Evolutionary conservation across 2,113 vertebrate genomes (phyloP).

Genomic region (Pungitius pungitius): DNA sequence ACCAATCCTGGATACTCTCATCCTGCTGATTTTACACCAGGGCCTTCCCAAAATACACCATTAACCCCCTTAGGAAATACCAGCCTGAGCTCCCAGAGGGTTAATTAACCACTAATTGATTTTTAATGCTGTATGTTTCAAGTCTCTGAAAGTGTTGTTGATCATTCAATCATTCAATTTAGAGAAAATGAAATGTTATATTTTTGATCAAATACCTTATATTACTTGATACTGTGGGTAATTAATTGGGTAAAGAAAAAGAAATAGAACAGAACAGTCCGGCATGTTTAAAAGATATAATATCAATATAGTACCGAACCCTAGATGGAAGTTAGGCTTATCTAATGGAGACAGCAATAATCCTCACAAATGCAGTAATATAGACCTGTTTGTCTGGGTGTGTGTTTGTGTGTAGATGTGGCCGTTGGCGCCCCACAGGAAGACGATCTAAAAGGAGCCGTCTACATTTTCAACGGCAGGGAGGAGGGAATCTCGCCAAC

Average conservation of each 20-base stretch:
- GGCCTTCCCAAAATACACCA: not conserved
- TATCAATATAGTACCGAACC: not conserved
- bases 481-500: conserved; percentile 62
- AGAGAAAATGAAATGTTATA: no score
- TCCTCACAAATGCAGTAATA: conserved; percentile 5
- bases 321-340: not conserved
- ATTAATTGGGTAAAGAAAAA: no score
- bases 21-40: conserved; percentile 3
- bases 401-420: conserved; percentile 56
- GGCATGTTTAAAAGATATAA: not conserved
- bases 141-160: not conserved
- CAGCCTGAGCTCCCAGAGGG: not conserved
- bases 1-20: conserved; percentile 2
- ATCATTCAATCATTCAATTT: not conserved
- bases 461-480: conserved; percentile 76
- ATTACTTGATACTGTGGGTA: no score
- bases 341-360: not conserved
- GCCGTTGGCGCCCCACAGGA: conserved; percentile 74
- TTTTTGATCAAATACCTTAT: no score
- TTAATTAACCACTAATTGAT: not conserved
- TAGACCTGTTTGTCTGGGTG: not conserved
- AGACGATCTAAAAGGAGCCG: conserved; percentile 69
- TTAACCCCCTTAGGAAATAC: not conserved
- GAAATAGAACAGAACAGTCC: no score
- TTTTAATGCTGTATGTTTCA: not conserved